phyloP scores from a whole-genome alignment of 2,888 invertebrate genomes.

The Disparrhopalites patrizii region DNA sequence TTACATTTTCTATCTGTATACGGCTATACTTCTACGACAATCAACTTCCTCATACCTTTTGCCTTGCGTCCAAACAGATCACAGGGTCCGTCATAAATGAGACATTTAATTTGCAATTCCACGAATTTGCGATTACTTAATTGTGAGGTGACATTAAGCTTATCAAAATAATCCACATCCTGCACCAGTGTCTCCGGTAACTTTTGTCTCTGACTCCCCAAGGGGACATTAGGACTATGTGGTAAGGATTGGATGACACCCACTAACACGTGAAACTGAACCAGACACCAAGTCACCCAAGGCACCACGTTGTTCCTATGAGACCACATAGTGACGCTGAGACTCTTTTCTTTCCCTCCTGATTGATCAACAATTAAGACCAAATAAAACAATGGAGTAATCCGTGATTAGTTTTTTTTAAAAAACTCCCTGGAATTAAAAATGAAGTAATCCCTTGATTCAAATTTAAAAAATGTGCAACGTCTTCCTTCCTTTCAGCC shows the following conservation, averaged over 20 bases:
- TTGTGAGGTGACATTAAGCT: conserved; percentile 30
- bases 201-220: conserved; percentile 10
- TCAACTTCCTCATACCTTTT: conserved; percentile 23
- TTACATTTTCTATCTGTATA: too few species aligned
- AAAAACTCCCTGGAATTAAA: neutral
- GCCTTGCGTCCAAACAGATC: conserved; percentile 33
- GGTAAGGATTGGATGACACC: conserved; percentile 13
- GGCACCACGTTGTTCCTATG: neutral
- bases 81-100: conserved; percentile 35
- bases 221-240: neutral
- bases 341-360: too few species aligned
- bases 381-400: too few species aligned
- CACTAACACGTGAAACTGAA: conserved; percentile 10
- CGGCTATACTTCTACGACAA: neutral
- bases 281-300: conserved; percentile 15
- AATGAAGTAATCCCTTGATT: neutral
- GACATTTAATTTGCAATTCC: conserved; percentile 34
- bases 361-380: too few species aligned
- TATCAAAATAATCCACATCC: conserved; percentile 35
- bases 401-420: too few species aligned
- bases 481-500: neutral
- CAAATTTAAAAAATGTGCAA: neutral
- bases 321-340: conserved; percentile 16
- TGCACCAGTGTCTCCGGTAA: conserved; percentile 26
- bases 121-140: conserved; percentile 32